Conservation (phyloP, 1,140 invertebrate genomes). For the Calosoma granatense region DNA sequence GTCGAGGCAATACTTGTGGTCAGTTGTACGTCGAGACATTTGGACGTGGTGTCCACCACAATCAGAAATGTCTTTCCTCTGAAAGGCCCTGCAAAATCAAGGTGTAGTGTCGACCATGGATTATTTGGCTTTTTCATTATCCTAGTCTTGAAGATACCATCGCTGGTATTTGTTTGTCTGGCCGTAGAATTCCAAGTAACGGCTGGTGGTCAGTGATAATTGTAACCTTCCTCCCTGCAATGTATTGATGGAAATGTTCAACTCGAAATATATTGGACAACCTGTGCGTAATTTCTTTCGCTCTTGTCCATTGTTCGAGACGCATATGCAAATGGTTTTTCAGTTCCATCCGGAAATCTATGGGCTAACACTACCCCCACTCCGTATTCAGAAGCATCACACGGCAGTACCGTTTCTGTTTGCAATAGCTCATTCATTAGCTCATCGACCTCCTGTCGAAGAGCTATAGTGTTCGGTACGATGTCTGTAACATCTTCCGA, state of each 20-base stretch:
- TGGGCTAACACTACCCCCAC: constrained; percentile 18
- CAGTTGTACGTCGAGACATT: constrained; percentile 32
- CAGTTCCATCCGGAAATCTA: constrained; percentile 10
- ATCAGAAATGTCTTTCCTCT: constrained; percentile 32
- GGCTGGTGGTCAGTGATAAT: constrained; percentile 22
- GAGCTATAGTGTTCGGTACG: too few species aligned
- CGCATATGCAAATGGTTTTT: constrained; percentile 12
- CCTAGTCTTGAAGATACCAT: too few species aligned
- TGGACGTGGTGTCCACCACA: constrained; percentile 33
- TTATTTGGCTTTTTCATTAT: constrained; percentile 31
- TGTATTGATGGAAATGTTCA: constrained; percentile 25
- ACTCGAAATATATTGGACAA: constrained; percentile 31
- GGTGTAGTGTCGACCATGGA: constrained; percentile 37
- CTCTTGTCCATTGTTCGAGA: constrained; percentile 14
- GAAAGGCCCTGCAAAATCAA: constrained; percentile 40
- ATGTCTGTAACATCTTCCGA: too few species aligned
- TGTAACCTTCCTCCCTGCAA: constrained; percentile 14
- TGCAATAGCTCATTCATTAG: constrained; percentile 25
- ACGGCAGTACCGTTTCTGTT: constrained; percentile 26
- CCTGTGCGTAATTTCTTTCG: constrained; percentile 21
- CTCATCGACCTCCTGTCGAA: too few species aligned
- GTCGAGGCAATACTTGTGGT: constrained; percentile 12
- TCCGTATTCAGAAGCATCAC: constrained; percentile 28
- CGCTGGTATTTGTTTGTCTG: too few species aligned
- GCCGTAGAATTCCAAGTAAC: too few species aligned